Percentiles rank a stretch among this genome's conserved stretches.
These are phyloP conservation scores for Fragum sueziense DNA, from an alignment of 2,888 invertebrate genomes.

Conservation along the genomic window DNA sequence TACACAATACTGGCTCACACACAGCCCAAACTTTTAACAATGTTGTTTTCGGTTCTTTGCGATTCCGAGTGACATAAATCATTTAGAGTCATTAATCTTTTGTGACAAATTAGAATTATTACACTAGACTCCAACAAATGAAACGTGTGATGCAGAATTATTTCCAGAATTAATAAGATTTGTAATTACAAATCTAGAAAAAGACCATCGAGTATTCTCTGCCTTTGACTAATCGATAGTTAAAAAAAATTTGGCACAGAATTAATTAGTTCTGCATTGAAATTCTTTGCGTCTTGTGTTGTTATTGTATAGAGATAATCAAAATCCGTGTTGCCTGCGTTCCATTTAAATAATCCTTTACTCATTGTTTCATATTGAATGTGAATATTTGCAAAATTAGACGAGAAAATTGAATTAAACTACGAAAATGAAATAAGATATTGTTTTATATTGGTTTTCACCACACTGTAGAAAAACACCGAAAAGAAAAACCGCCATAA, in stretches of 20 bases:
- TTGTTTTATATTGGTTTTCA: no score
- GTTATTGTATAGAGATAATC: no score
- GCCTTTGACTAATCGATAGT: no score
- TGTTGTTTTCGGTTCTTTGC: no score
- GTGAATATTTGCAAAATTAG: neutral
- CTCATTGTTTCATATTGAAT: neutral
- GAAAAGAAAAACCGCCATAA: no score
- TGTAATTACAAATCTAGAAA: neutral
- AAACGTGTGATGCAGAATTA: neutral
- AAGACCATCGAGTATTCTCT: neutral
- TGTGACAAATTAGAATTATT: no score
- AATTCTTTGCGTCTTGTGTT: neutral
- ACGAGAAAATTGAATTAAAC: neutral
- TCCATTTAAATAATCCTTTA: no score
- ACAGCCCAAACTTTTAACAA: no score
- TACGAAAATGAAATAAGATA: no score
- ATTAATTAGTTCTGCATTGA: neutral
- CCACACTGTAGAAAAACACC: no score
- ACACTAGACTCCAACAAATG: neutral
- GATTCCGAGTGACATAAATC: neutral
- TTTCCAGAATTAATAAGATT: neutral
- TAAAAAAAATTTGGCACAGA: neutral
- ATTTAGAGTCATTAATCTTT: neutral
- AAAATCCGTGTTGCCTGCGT: no score
- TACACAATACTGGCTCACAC: no score